phyloP scores from a whole-genome alignment of 2,797 vertebrate species.

The Xenopus petersii region DNA sequence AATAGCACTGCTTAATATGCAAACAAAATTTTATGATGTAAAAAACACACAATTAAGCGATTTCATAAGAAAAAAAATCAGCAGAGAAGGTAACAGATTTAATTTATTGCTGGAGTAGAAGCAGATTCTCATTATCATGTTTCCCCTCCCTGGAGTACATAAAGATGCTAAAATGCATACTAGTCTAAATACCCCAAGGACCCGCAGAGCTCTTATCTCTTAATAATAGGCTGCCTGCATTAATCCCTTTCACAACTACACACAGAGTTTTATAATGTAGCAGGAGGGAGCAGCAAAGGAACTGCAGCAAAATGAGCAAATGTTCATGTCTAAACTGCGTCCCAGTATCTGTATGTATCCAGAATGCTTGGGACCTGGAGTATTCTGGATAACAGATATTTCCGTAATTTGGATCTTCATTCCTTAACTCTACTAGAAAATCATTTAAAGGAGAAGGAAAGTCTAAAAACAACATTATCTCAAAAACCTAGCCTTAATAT shows the following conservation, averaged over 20 bases:
- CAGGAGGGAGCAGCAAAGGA: neutral
- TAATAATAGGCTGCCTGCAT: neutral
- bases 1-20: too few relatives aligned
- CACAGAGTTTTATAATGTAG: neutral
- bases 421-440: too few relatives aligned
- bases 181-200: neutral
- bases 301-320: neutral
- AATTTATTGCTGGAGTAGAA: conserved; percentile 11
- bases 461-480: too few relatives aligned
- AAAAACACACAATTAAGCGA: conserved; percentile 16
- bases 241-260: neutral
- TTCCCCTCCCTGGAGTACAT: neutral
- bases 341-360: too few relatives aligned
- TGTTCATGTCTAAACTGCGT: neutral
- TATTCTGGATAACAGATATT: too few relatives aligned
- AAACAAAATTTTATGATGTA: conserved; percentile 13
- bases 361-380: too few relatives aligned
- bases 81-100: conserved; percentile 1
- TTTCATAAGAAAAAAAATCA: conserved; percentile 10
- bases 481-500: too few relatives aligned
- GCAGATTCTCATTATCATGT: conserved; percentile 7
- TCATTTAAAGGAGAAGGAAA: too few relatives aligned
- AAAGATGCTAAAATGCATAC: conserved; percentile 14
- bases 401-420: too few relatives aligned
- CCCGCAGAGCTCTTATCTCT: conserved; percentile 3